A percentile compares a stretch with the other conserved stretches of the same genome.
phyloP scores from a whole-genome alignment of 2,888 invertebrate genomes.

The Papilio protenor region DNA sequence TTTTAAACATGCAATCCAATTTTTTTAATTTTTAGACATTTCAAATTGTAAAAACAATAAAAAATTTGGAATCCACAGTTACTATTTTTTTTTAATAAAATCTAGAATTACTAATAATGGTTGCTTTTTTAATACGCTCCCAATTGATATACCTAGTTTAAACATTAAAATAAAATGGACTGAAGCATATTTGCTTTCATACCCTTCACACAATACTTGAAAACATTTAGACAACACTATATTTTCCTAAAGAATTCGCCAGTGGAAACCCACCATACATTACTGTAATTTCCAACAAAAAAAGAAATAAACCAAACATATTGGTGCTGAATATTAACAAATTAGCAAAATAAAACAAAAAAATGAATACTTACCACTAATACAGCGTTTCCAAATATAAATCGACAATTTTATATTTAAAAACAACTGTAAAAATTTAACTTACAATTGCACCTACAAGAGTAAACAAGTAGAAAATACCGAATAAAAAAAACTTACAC shows the following conservation, averaged over 20 bases:
- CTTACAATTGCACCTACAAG: slow-evolving; percentile 29
- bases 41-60: too few species aligned
- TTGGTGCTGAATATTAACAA: slow-evolving; percentile 40
- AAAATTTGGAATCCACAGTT: too few species aligned
- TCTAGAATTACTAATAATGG: too few species aligned
- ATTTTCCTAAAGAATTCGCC: not conserved
- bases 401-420: not conserved
- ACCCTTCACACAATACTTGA: too few species aligned
- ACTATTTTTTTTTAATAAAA: too few species aligned
- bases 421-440: slow-evolving; percentile 16
- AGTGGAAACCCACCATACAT: not conserved
- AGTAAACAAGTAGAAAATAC: slow-evolving; percentile 24
- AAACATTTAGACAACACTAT: not conserved
- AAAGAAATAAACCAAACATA: slow-evolving; percentile 10
- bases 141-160: too few species aligned
- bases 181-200: too few species aligned
- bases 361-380: slow-evolving; percentile 31
- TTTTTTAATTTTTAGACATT: too few species aligned
- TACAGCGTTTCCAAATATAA: slow-evolving; percentile 35
- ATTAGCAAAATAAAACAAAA: slow-evolving; percentile 26
- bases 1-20: too few species aligned
- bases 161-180: too few species aligned
- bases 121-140: too few species aligned
- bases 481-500: slow-evolving; percentile 14
- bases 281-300: not conserved